Conservation (phyloP, 2,113 vertebrate species). For the Conger conger region DNA sequence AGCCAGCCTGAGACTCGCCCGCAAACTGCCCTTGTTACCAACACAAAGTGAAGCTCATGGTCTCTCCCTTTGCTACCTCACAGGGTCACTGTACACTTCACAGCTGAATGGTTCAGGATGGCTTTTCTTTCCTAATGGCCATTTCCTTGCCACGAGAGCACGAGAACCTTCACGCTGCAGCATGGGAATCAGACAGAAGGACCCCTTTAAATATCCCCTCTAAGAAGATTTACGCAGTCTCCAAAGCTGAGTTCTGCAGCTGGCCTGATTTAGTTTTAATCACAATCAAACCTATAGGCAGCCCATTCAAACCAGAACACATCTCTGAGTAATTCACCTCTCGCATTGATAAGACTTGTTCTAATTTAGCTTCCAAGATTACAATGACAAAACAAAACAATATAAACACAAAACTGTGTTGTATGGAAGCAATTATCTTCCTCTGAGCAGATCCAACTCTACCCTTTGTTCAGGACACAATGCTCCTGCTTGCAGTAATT, state of each 20-base stretch:
- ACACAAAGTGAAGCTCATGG: neutral
- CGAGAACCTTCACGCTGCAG: neutral
- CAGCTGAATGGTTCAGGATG: neutral
- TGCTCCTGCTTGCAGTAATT: no score
- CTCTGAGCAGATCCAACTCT: neutral
- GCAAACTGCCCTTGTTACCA: no score
- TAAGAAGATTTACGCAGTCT: neutral
- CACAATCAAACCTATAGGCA: neutral
- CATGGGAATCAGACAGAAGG: neutral
- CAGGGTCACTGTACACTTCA: neutral
- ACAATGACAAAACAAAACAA: neutral
- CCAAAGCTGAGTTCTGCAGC: neutral
- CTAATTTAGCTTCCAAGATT: neutral
- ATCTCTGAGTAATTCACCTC: neutral
- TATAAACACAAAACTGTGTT: neutral
- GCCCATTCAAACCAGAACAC: neutral
- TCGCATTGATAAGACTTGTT: neutral
- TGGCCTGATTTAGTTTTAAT: neutral
- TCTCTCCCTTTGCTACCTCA: neutral
- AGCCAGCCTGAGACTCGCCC: neutral
- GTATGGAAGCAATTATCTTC: neutral
- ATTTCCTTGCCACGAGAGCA: neutral
- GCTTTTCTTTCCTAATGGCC: neutral
- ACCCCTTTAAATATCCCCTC: neutral
- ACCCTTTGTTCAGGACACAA: neutral